These are phyloP conservation scores for Himalopsyche phryganea DNA, from an alignment of 1,140 invertebrate species.

Conservation along the genomic window DNA sequence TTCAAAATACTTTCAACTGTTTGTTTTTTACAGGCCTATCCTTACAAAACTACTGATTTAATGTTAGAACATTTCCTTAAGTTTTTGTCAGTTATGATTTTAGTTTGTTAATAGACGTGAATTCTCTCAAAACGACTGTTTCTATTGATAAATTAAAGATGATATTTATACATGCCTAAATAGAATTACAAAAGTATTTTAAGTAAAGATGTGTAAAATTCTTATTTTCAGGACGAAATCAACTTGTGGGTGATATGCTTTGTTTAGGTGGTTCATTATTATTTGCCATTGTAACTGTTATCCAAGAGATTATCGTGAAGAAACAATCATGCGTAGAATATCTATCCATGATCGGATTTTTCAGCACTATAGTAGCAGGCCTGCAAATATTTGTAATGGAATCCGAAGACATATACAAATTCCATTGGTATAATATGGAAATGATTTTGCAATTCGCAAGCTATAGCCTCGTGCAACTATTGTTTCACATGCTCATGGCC, in stretches of 20 bases:
- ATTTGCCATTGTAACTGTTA: slow-evolving; percentile 78
- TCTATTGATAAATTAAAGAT: too few relatives aligned
- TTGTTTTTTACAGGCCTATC: too few relatives aligned
- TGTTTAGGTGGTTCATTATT: slow-evolving; percentile 77
- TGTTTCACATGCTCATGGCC: slow-evolving; percentile 75
- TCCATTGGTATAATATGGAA: slow-evolving; percentile 49
- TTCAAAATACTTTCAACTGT: too few relatives aligned
- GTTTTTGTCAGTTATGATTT: too few relatives aligned
- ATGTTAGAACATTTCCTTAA: too few relatives aligned
- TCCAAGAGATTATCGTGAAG: slow-evolving; percentile 81
- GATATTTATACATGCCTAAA: too few relatives aligned
- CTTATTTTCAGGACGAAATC: slow-evolving; percentile 65
- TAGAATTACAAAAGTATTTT: too few relatives aligned
- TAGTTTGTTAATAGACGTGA: too few relatives aligned
- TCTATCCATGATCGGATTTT: slow-evolving; percentile 80
- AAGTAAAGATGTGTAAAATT: too few relatives aligned
- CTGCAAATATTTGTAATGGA: slow-evolving; percentile 64
- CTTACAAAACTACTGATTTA: too few relatives aligned
- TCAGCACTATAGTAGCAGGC: slow-evolving; percentile 74
- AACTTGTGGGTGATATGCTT: slow-evolving; percentile 79
- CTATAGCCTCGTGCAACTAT: slow-evolving; percentile 58
- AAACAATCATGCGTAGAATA: slow-evolving; percentile 77
- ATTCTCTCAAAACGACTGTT: too few relatives aligned
- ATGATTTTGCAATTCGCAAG: slow-evolving; percentile 45
- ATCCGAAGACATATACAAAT: slow-evolving; percentile 55